These are phyloP conservation scores for Gobius niger DNA, from an alignment of 2,113 vertebrate genomes.

Conservation along the genomic window DNA sequence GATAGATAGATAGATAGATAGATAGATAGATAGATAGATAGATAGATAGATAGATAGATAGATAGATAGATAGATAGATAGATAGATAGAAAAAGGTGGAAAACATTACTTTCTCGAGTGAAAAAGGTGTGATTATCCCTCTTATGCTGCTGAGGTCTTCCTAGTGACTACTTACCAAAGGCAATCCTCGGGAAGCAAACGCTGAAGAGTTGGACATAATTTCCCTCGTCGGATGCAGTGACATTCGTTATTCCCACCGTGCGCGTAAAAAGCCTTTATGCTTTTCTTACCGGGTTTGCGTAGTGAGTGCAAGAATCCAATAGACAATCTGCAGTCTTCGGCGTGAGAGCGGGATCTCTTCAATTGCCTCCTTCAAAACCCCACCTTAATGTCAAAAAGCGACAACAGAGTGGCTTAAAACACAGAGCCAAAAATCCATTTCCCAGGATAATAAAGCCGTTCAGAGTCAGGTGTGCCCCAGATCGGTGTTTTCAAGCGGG, in stretches of 20 bases:
- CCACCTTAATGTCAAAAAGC: conserved; percentile 63
- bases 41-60: conserved; percentile 48
- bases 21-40: conserved; percentile 39
- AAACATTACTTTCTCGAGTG: background rate
- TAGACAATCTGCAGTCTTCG: conserved; percentile 48
- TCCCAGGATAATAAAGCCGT: conserved; percentile 14
- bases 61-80: conserved; percentile 50
- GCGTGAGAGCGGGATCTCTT: conserved; percentile 31
- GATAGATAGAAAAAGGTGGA: conserved; percentile 43
- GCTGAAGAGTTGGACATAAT: conserved; percentile 43
- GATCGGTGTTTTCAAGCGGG: conserved; percentile 21
- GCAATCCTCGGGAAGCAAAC: conserved; percentile 48
- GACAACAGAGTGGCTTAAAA: conserved; percentile 32
- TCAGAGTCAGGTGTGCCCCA: conserved; percentile 40
- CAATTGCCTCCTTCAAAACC: conserved; percentile 62
- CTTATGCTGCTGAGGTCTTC: conserved; percentile 35
- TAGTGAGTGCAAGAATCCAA: conserved; percentile 44
- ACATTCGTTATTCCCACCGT: conserved; percentile 55
- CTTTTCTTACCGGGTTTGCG: conserved; percentile 7
- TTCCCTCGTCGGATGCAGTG: conserved; percentile 34
- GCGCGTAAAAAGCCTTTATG: conserved; percentile 15
- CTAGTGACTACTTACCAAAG: conserved; percentile 71
- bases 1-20: conserved; percentile 28
- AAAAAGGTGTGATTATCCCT: conserved; percentile 19
- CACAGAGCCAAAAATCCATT: conserved; percentile 1